Conservation (phyloP, 2,797 vertebrate species). For the Melanotaenia parkinsoni region DNA sequence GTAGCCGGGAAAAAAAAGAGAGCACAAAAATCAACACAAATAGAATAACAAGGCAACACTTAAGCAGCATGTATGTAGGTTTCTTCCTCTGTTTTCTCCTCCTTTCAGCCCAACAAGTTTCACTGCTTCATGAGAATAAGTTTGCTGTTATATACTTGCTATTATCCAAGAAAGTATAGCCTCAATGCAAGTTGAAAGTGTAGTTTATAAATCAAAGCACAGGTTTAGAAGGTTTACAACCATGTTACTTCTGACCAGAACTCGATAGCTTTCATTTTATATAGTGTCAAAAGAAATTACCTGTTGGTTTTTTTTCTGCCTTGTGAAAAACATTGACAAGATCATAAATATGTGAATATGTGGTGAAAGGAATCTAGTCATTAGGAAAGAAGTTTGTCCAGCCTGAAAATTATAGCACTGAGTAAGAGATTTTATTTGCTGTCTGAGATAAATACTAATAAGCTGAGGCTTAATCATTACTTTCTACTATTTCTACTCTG, state of each 20-base stretch:
- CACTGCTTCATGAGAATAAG: constrained; percentile 18
- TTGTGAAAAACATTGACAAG: constrained; percentile 2
- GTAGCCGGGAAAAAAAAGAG: constrained; percentile 41
- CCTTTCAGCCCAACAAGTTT: constrained; percentile 44
- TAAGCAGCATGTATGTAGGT: constrained; percentile 81
- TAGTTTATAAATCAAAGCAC: constrained; percentile 47
- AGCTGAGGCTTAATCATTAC: constrained; percentile 15
- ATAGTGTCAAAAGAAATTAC: constrained; percentile 8
- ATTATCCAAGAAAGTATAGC: constrained; percentile 25
- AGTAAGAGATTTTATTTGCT: constrained; percentile 47
- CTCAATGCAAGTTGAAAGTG: constrained; percentile 46
- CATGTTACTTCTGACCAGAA: constrained; percentile 11
- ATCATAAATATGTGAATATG: neutral
- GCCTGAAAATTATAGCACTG: constrained; percentile 30
- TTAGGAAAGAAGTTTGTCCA: constrained; percentile 7
- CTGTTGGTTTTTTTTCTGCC: constrained; percentile 15
- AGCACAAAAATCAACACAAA: constrained; percentile 54
- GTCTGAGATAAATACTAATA: constrained; percentile 43
- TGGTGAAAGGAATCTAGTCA: neutral
- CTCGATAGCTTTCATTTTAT: neutral
- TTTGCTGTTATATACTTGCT: constrained; percentile 13
- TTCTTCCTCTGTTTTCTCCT: constrained; percentile 44
- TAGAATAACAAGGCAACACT: constrained; percentile 73
- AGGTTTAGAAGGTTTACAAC: constrained; percentile 43
- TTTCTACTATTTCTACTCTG: constrained; percentile 43